Conservation (phyloP, 2,113 vertebrate species). For the Anser brachyrhynchus region DNA sequence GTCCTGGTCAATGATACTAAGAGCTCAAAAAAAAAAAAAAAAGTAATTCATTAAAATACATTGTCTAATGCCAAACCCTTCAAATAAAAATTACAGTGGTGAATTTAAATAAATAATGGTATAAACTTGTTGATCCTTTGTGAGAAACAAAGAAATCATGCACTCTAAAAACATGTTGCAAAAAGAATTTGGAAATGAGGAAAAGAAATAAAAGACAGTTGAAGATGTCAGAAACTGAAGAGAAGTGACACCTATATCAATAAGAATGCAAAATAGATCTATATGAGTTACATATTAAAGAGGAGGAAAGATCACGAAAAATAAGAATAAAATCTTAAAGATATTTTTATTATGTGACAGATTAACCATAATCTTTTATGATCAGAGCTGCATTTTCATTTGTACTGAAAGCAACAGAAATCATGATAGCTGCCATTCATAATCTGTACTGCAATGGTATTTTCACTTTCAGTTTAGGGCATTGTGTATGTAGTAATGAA, state of each 20-base stretch:
- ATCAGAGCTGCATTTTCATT: not conserved
- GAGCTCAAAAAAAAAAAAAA: not conserved
- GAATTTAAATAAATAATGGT: not conserved
- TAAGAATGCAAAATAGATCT: not conserved
- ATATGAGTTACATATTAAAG: not conserved
- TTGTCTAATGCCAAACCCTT: not conserved
- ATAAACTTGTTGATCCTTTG: not conserved
- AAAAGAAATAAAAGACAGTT: not conserved
- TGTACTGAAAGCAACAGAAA: not conserved
- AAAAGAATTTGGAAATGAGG: not conserved
- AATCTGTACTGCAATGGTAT: not conserved
- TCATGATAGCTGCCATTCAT: not conserved
- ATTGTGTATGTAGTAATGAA: not conserved
- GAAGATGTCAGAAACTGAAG: not conserved
- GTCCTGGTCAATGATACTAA: not conserved
- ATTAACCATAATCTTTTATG: conserved; percentile 15
- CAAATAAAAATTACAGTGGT: not conserved
- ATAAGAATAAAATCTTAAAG: not conserved
- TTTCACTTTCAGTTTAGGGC: conserved; percentile 14
- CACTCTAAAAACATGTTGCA: not conserved
- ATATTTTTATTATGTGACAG: conserved; percentile 25
- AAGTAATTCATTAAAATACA: not conserved
- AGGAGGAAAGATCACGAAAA: not conserved
- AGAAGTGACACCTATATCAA: accelerated
- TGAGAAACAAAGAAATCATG: not conserved